These are phyloP conservation scores for Caenorhabditis drosophilae DNA, from an alignment of 2,888 invertebrate genomes.

Conservation along the genomic window DNA sequence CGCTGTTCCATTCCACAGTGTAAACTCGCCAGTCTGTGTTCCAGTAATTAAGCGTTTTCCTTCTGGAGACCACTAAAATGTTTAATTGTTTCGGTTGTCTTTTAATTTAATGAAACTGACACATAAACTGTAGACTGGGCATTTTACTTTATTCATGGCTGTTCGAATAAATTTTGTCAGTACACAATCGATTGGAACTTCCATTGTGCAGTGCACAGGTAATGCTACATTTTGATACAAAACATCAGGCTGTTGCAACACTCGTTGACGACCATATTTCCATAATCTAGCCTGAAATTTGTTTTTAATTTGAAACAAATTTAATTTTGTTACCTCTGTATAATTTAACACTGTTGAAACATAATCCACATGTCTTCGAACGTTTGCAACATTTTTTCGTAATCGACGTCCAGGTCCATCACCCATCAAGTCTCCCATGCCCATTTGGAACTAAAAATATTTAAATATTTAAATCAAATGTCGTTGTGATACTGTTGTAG, in stretches of 20 bases:
- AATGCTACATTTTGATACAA: slow-evolving; percentile 81
- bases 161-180: slow-evolving; percentile 92
- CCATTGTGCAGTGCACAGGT: slow-evolving; percentile 90
- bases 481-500: not conserved
- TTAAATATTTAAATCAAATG: too few species aligned
- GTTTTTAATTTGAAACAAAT: not conserved
- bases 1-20: slow-evolving; percentile 99
- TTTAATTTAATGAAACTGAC: slow-evolving; percentile 68
- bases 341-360: slow-evolving; percentile 65
- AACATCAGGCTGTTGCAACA: slow-evolving; percentile 89
- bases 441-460: slow-evolving; percentile 14
- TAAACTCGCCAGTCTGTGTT: slow-evolving; percentile 98
- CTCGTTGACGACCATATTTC: slow-evolving; percentile 88
- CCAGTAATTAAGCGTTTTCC: slow-evolving; percentile 95
- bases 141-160: slow-evolving; percentile 99
- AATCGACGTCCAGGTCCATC: slow-evolving; percentile 65
- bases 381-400: slow-evolving; percentile 68
- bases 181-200: slow-evolving; percentile 93
- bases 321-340: slow-evolving; percentile 50
- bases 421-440: slow-evolving; percentile 30
- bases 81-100: not conserved
- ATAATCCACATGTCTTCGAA: slow-evolving; percentile 67
- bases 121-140: slow-evolving; percentile 96
- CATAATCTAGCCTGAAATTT: slow-evolving; percentile 82
- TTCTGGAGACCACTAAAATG: slow-evolving; percentile 89